Conservation (phyloP, 2,888 invertebrate genomes). For the Diabrotica balteata region DNA sequence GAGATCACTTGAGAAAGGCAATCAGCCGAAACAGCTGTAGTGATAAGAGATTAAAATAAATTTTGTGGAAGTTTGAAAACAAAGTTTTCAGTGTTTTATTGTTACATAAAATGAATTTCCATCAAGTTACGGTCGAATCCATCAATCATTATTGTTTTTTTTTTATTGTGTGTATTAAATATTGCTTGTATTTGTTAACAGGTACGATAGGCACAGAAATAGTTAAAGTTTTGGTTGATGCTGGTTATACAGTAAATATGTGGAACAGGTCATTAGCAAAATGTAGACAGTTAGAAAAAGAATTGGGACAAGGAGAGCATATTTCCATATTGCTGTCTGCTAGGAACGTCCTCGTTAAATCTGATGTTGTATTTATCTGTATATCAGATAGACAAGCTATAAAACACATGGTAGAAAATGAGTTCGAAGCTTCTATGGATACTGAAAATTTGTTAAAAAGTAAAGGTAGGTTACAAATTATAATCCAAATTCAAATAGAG, state of each 20-base stretch:
- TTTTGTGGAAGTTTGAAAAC: too few species aligned
- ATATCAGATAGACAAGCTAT: slow-evolving; percentile 1
- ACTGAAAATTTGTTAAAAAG: neutral
- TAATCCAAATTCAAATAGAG: too few species aligned
- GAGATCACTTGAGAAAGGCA: too few species aligned
- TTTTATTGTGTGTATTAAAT: too few species aligned
- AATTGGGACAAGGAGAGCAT: neutral
- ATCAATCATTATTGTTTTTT: too few species aligned
- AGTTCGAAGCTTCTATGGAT: slow-evolving; percentile 1
- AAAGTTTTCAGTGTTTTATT: too few species aligned
- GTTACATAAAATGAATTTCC: too few species aligned
- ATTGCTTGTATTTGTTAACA: neutral
- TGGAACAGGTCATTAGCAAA: neutral
- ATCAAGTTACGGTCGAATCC: too few species aligned
- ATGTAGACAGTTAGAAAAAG: neutral
- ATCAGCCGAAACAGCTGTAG: too few species aligned
- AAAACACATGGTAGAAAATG: neutral
- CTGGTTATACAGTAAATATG: slow-evolving; percentile 3
- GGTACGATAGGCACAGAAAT: slow-evolving; percentile 1
- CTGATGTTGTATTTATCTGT: slow-evolving; percentile 4
- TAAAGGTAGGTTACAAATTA: neutral
- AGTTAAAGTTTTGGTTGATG: neutral
- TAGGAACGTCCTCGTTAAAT: neutral
- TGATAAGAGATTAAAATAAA: too few species aligned
- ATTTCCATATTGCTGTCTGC: neutral